Conservation (phyloP, 1,140 invertebrate genomes). For the Caenorhabditis tropicalis region DNA sequence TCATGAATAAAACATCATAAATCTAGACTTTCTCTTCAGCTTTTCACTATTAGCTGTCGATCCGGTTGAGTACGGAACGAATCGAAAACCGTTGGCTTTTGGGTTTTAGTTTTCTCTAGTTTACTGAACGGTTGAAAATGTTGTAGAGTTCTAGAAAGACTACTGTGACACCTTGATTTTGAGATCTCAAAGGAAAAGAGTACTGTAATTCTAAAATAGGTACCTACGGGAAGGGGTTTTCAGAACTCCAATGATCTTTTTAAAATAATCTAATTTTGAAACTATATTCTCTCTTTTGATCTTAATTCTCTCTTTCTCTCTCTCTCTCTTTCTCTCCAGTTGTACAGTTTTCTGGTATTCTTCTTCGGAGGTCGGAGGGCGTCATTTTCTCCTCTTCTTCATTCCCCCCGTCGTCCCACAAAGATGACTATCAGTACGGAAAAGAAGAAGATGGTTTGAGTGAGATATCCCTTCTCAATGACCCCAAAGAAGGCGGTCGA, state of each 20-base stretch:
- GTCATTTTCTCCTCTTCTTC: neutral
- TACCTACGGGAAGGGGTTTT: neutral
- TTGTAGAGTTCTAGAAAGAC: too few species aligned
- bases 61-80: too few species aligned
- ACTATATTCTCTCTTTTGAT: neutral
- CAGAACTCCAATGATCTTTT: too few species aligned
- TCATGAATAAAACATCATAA: neutral
- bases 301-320: neutral
- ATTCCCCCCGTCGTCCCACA: neutral
- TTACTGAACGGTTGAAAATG: too few species aligned
- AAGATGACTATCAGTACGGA: constrained; percentile 14
- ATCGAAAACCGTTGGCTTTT: too few species aligned
- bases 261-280: too few species aligned
- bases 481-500: constrained; percentile 11
- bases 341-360: neutral
- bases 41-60: neutral
- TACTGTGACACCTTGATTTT: too few species aligned
- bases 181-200: too few species aligned
- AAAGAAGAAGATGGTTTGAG: neutral
- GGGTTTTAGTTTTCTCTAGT: too few species aligned
- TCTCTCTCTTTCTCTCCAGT: too few species aligned
- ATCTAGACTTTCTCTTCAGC: neutral
- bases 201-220: too few species aligned
- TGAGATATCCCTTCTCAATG: constrained; percentile 6
- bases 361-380: neutral